A percentile compares a stretch with the other conserved stretches of the same genome.
Evolutionary conservation across 2,113 vertebrate genomes (phyloP).

Genomic region (Pelecanus crispus): DNA sequence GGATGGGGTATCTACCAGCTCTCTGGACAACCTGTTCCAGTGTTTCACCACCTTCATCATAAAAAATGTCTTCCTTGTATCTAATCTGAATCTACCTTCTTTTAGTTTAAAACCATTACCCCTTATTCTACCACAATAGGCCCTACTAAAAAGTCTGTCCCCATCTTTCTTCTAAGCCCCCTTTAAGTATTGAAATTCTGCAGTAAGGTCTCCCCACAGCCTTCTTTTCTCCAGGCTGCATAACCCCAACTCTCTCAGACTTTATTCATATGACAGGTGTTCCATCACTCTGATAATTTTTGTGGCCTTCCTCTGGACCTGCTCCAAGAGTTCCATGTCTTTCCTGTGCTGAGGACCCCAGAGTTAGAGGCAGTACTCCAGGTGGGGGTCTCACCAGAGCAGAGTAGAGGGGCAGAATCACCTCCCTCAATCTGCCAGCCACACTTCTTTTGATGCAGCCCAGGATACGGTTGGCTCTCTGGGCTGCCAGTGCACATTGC

Average conservation of each 20-base stretch:
- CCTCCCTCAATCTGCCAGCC: not conserved
- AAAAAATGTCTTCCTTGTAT: not conserved
- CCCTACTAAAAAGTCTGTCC: not conserved
- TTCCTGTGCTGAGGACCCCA: not conserved
- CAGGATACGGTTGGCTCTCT: not conserved
- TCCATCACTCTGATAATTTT: not conserved
- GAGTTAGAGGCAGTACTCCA: not conserved
- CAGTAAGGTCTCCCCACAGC: not conserved
- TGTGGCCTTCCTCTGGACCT: not conserved
- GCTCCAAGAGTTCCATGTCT: rapidly evolving
- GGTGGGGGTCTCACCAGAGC: rapidly evolving
- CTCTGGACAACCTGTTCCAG: not conserved
- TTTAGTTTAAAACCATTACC: not conserved
- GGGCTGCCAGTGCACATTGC: not conserved
- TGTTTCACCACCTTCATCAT: rapidly evolving
- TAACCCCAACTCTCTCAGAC: not conserved
- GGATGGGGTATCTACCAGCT: not conserved
- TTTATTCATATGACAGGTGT: not conserved
- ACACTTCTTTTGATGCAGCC: rapidly evolving
- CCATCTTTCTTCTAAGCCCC: not conserved
- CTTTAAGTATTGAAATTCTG: not conserved
- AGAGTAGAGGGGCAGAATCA: not conserved
- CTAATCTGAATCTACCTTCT: not conserved
- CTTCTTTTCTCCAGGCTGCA: not conserved
- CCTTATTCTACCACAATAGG: not conserved